Percentiles rank a stretch among this genome's conserved stretches.
Evolutionary conservation across 30 jellyfish, hydroid and myxozoan genomes (phyloP).

Genomic region (Morbakka virulenta): DNA sequence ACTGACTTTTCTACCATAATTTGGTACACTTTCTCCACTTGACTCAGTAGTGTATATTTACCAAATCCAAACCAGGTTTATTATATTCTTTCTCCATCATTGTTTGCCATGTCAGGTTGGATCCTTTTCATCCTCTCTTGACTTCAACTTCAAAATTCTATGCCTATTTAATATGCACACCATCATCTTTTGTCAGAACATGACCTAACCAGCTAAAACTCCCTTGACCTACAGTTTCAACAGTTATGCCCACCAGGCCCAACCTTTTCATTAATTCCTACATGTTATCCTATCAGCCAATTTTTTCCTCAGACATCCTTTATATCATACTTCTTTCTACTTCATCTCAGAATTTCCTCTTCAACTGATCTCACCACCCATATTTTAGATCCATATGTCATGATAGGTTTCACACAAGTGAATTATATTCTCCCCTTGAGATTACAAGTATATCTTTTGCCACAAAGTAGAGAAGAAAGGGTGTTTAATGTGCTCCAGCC

Average conservation of each 20-base stretch:
- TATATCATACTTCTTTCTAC: constrained; percentile 2
- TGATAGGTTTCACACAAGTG: neutral
- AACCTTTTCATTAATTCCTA: too few relatives aligned
- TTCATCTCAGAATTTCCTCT: constrained; percentile 8
- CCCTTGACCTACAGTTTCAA: constrained; percentile 6
- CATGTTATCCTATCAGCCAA: too few relatives aligned
- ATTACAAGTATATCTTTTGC: constrained; percentile 8
- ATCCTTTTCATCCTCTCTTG: neutral
- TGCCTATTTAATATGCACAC: constrained; percentile 2
- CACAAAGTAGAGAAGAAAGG: neutral
- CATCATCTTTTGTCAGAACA: constrained; percentile 12
- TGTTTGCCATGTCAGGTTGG: neutral
- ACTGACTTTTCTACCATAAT: too few relatives aligned
- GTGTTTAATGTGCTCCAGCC: neutral
- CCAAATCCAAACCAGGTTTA: too few relatives aligned
- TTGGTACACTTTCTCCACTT: too few relatives aligned
- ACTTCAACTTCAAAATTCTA: constrained; percentile 3
- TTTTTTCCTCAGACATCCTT: constrained; percentile 5
- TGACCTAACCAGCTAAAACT: constrained; percentile 20
- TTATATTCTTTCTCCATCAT: constrained; percentile 10
- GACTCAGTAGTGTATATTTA: too few relatives aligned
- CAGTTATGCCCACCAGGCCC: neutral
- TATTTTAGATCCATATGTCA: neutral
- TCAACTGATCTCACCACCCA: constrained; percentile 13
- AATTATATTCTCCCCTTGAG: neutral